Percentiles rank a stretch among this genome's conserved stretches.
Evolutionary conservation across 2,888 invertebrate species (phyloP).

Genomic region (Deilephila porcellus): DNA sequence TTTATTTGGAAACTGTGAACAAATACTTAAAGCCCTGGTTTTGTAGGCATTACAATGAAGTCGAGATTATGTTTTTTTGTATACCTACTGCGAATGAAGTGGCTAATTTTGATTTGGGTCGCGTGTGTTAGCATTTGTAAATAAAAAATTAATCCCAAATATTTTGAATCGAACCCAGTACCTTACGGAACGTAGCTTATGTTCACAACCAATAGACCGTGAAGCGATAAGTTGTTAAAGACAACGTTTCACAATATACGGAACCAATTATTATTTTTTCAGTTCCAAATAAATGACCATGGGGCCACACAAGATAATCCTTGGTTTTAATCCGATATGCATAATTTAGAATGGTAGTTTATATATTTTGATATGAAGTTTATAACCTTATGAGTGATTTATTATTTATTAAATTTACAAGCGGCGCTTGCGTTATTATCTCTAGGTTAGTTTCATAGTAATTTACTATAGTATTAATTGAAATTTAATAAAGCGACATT

Average conservation of each 20-base stretch:
- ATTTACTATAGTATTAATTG: too few relatives aligned
- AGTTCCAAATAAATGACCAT: conserved; percentile 15
- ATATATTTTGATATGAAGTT: background rate
- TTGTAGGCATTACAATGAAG: too few relatives aligned
- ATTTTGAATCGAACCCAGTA: too few relatives aligned
- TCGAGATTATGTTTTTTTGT: too few relatives aligned
- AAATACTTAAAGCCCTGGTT: too few relatives aligned
- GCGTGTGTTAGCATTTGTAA: too few relatives aligned
- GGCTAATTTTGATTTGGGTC: too few relatives aligned
- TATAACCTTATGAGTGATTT: conserved; percentile 22
- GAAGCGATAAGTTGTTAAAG: background rate
- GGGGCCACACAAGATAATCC: background rate
- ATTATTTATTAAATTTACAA: background rate
- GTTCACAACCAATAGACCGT: background rate
- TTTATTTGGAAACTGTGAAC: too few relatives aligned
- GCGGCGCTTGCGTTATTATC: background rate
- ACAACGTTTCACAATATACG: background rate
- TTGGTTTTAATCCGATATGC: conserved; percentile 27
- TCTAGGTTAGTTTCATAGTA: background rate
- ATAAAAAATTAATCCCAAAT: too few relatives aligned
- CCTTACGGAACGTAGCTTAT: too few relatives aligned
- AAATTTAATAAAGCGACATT: too few relatives aligned
- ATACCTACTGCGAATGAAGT: too few relatives aligned
- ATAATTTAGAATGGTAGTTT: conserved; percentile 28
- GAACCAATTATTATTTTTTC: background rate